Evolutionary conservation across 2,113 vertebrate species (phyloP).

Genomic region (Gallinago paraguaiae): DNA sequence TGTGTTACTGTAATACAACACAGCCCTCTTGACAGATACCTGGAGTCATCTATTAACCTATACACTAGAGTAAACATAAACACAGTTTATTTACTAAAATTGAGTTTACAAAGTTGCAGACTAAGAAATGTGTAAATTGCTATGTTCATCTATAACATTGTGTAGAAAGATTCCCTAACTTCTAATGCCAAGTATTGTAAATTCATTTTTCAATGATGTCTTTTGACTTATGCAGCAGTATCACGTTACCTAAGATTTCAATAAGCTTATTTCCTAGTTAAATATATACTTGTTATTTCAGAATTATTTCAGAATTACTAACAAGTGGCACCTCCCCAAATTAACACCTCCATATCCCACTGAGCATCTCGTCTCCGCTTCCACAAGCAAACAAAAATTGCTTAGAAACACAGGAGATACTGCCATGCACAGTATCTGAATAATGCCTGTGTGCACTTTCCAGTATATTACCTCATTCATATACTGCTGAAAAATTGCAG

Average conservation of each 20-base stretch:
- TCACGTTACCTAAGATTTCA: not conserved
- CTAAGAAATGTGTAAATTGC: not conserved
- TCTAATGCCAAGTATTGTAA: not conserved
- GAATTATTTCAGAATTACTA: not conserved
- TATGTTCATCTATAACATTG: not conserved
- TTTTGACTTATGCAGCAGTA: not conserved
- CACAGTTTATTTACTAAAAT: not conserved
- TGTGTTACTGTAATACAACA: not conserved
- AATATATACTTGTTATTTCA: not conserved
- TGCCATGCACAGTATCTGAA: not conserved
- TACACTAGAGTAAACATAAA: not conserved
- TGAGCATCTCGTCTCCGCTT: not conserved
- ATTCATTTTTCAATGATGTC: not conserved
- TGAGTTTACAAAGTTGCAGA: not conserved
- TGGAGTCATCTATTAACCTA: not conserved
- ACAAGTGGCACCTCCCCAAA: not conserved
- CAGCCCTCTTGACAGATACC: not conserved
- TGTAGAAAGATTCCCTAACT: not conserved
- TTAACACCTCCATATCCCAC: not conserved
- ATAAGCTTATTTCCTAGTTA: not conserved
- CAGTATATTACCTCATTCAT: not conserved
- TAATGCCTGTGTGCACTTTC: not conserved
- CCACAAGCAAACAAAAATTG: slow-evolving; percentile 20
- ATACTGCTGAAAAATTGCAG: slow-evolving; percentile 9
- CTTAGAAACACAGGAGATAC: not conserved